phyloP scores from a whole-genome alignment of 1,140 invertebrate species.

The Neelides sp. region DNA sequence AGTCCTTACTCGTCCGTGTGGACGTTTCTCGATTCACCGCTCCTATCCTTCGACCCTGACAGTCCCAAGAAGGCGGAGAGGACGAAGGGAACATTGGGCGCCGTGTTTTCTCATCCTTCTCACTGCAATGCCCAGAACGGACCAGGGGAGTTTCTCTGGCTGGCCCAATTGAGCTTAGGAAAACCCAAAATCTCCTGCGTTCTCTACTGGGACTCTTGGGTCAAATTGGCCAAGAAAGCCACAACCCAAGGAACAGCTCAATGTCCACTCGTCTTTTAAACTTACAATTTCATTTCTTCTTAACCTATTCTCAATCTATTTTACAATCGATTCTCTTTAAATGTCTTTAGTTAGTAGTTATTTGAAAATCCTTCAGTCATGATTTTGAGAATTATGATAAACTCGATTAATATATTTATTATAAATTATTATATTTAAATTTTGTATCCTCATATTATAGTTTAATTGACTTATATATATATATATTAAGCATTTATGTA shows the following conservation, averaged over 20 bases:
- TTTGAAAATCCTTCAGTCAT: too few species aligned
- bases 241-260: not conserved
- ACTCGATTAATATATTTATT: too few species aligned
- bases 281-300: too few species aligned
- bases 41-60: slow-evolving; percentile 5
- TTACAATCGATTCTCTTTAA: too few species aligned
- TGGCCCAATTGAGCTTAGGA: slow-evolving; percentile 13
- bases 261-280: slow-evolving; percentile 11
- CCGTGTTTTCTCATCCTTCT: slow-evolving; percentile 5
- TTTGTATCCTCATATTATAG: too few species aligned
- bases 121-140: slow-evolving; percentile 13
- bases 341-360: too few species aligned
- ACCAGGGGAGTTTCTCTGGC: slow-evolving; percentile 13
- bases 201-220: slow-evolving; percentile 15
- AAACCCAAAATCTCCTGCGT: slow-evolving; percentile 12
- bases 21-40: slow-evolving; percentile 5
- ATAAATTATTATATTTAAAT: too few species aligned
- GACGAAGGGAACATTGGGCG: slow-evolving; percentile 8
- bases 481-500: too few species aligned
- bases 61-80: slow-evolving; percentile 8
- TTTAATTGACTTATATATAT: too few species aligned
- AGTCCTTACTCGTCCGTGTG: slow-evolving; percentile 4
- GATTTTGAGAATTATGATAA: too few species aligned
- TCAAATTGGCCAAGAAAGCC: not conserved
- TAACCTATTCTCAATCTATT: too few species aligned